Evolutionary conservation across 2,797 vertebrate genomes (phyloP), one percentile per base, ranked within the genome.

Genomic region (Urophycis tenuis): DNA sequence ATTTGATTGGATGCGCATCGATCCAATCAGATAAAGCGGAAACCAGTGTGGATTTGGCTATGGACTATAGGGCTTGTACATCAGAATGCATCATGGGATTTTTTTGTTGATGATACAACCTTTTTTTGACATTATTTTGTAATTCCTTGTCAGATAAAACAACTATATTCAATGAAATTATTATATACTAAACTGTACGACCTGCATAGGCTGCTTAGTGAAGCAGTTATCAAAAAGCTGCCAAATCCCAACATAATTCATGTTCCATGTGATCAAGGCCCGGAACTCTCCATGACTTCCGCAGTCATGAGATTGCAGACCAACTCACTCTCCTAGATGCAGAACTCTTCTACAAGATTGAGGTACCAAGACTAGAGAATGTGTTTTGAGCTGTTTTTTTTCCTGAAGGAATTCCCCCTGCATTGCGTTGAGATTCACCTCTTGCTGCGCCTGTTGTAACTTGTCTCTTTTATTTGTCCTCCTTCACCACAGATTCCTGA

Each of bases 301-400:
- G 98, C 85, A 99, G 98, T 84, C 98, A 98, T 3, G 98, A 99
- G 85, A 95, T 99, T 9, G 97, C 98, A 0, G 98, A 99, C 87
- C 98, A 99, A 92, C 94, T 99, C 85, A 99, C 98, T 0, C 95
- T 99, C 64, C 93, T 99, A 0, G 98, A 99, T 0, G 96, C 98
- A 0, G 97, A 99, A 74, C 96, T 99, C 75, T 99, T 99, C 89
- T 99, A 99, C 81, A 99, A 99, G 79, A 99, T 99, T 0, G 98
- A 99, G 96, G 98, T 93, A 83, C 11, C 22, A 12, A 39, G 72
- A 30, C 60, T 25, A 29, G 60, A 67, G 25, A 67, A 29, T 25
- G 53, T 25, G 22, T 60, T 25, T 15, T 17, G 39, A 41, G 53
- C 25, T 60, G 22, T 60, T 60, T n/a, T 60, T 60, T 7, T 9